These are phyloP conservation scores for Allolobophora icterica DNA, from an alignment of 2,888 invertebrate species.

Conservation along the genomic window DNA sequence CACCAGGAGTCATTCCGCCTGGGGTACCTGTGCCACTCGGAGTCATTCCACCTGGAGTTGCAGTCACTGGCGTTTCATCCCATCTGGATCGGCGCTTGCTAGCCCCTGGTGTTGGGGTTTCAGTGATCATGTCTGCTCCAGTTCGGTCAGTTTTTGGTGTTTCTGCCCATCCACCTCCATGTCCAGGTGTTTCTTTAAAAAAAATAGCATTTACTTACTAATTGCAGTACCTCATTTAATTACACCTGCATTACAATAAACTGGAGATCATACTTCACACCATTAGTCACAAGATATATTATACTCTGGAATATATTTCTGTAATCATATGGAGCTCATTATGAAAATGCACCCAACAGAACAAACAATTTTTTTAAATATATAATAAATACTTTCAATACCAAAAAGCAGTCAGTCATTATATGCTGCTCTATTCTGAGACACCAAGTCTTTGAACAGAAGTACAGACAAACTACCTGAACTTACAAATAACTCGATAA, in stretches of 20 bases:
- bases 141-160: slow-evolving; percentile 91
- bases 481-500: background rate
- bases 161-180: slow-evolving; percentile 97
- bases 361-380: background rate
- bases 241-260: background rate
- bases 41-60: slow-evolving; percentile 66
- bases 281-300: background rate
- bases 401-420: background rate
- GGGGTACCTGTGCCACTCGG: slow-evolving; percentile 51
- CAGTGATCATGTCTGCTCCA: slow-evolving; percentile 72
- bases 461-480: background rate
- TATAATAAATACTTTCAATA: background rate
- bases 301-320: background rate
- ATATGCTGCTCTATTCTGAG: background rate
- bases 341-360: background rate
- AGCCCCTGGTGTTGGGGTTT: slow-evolving; percentile 91
- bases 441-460: background rate
- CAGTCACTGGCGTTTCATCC: slow-evolving; percentile 91
- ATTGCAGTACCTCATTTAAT: background rate
- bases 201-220: background rate
- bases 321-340: background rate
- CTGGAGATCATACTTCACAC: background rate
- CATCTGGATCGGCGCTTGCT: slow-evolving; percentile 95
- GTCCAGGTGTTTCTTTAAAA: slow-evolving; percentile 85
- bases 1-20: slow-evolving; percentile 53